Evolutionary conservation across 2,797 vertebrate genomes (phyloP).

Genomic region (Limosa lapponica): DNA sequence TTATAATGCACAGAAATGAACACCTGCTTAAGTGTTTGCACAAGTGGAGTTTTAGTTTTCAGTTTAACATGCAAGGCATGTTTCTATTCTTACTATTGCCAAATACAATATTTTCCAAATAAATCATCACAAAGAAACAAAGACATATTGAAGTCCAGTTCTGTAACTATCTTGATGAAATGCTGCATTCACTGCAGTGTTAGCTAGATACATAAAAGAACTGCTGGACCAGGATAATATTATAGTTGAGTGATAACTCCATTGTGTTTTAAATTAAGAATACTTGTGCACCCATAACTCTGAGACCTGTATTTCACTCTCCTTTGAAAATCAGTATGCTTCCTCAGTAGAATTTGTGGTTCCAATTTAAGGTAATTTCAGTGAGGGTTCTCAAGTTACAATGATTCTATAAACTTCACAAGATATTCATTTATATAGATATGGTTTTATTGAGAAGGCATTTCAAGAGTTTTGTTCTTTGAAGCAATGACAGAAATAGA

Average conservation of each 20-base stretch:
- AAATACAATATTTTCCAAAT: conserved; percentile 20
- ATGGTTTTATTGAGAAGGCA: background rate
- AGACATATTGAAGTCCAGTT: background rate
- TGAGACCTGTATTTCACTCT: background rate
- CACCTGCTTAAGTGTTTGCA: background rate
- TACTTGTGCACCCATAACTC: background rate
- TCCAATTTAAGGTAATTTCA: background rate
- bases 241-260: background rate
- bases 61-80: background rate
- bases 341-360: background rate
- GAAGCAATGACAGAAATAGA: background rate
- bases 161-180: background rate
- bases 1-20: background rate
- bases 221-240: background rate
- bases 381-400: background rate
- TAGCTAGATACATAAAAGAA: background rate
- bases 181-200: background rate
- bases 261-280: background rate
- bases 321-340: background rate
- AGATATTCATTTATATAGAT: background rate
- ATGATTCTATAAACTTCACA: background rate
- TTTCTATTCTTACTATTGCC: background rate
- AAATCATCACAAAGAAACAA: background rate
- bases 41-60: background rate
- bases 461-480: conserved; percentile 33